Conservation (phyloP, 1,140 invertebrate genomes). For the Ceratosolen fusciceps region DNA sequence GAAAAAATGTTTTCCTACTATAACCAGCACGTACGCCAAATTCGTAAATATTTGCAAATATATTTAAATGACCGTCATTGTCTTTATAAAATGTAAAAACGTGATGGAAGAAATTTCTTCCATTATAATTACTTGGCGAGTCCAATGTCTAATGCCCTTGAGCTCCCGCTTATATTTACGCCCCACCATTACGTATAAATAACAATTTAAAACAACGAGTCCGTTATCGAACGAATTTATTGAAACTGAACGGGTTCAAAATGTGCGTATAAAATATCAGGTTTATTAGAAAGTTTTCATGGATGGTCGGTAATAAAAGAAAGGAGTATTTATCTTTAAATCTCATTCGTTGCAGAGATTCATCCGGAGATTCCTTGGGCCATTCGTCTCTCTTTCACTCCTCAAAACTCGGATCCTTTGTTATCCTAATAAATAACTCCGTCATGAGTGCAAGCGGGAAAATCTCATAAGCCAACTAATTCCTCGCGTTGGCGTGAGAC, state of each 20-base stretch:
- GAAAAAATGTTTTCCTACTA: too few relatives aligned
- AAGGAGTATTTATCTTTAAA: not conserved
- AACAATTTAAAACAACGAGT: not conserved
- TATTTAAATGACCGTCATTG: too few relatives aligned
- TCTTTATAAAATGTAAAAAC: too few relatives aligned
- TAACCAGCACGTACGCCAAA: too few relatives aligned
- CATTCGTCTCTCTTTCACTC: constrained; percentile 19
- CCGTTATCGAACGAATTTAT: not conserved
- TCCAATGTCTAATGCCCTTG: too few relatives aligned
- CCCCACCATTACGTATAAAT: too few relatives aligned
- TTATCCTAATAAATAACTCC: constrained; percentile 49
- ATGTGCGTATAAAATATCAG: not conserved
- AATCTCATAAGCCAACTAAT: constrained; percentile 53
- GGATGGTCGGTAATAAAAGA: not conserved
- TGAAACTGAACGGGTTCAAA: not conserved
- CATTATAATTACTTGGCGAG: too few relatives aligned
- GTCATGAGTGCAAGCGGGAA: constrained; percentile 47
- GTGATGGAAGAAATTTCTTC: too few relatives aligned
- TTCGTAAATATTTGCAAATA: too few relatives aligned
- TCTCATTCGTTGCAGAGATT: constrained; percentile 21
- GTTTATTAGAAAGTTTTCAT: not conserved
- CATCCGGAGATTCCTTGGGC: not conserved
- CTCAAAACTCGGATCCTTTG: constrained; percentile 22
- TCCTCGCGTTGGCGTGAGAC: constrained; percentile 49
- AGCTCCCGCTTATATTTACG: too few relatives aligned